phyloP scores from a whole-genome alignment of 2,113 vertebrate species.

The Ceyx melanurus region DNA sequence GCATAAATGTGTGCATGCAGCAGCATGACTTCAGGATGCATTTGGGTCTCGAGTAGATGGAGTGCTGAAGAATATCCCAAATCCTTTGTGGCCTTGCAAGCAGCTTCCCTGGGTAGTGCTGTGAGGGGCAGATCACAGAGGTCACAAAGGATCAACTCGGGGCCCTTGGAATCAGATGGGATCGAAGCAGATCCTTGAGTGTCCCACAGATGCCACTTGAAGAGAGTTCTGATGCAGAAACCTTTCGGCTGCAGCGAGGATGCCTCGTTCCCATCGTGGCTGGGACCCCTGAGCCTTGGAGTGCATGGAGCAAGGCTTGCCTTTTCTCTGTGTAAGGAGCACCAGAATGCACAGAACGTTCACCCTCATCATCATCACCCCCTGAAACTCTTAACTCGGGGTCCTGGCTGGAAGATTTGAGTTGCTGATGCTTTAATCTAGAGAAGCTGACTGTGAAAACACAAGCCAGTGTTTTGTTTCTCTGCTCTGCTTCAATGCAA shows the following conservation, averaged over 20 bases:
- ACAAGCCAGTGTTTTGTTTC: slow-evolving; percentile 47
- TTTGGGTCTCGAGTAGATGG: not conserved
- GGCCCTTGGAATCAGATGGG: not conserved
- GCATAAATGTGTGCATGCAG: slow-evolving; percentile 18
- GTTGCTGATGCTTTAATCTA: slow-evolving; percentile 65
- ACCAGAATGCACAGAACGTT: slow-evolving; percentile 12
- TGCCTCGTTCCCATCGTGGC: not conserved
- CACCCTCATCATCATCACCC: not conserved
- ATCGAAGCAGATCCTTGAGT: not conserved
- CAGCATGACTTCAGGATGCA: not conserved
- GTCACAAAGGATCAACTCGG: not conserved
- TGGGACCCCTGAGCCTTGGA: not conserved
- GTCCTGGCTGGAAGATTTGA: slow-evolving; percentile 41
- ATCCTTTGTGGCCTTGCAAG: not conserved
- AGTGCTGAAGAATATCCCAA: not conserved
- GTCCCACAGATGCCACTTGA: not conserved
- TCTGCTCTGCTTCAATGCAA: slow-evolving; percentile 71
- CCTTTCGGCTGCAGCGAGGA: not conserved
- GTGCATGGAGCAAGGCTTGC: not conserved
- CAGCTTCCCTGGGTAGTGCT: not conserved
- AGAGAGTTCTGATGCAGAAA: not conserved
- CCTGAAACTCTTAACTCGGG: not conserved
- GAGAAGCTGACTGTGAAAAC: slow-evolving; percentile 66
- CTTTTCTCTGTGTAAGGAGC: slow-evolving; percentile 12
- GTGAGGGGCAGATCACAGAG: not conserved